Conservation (phyloP, 2,113 vertebrate genomes). For the Acinonyx jubatus region DNA sequence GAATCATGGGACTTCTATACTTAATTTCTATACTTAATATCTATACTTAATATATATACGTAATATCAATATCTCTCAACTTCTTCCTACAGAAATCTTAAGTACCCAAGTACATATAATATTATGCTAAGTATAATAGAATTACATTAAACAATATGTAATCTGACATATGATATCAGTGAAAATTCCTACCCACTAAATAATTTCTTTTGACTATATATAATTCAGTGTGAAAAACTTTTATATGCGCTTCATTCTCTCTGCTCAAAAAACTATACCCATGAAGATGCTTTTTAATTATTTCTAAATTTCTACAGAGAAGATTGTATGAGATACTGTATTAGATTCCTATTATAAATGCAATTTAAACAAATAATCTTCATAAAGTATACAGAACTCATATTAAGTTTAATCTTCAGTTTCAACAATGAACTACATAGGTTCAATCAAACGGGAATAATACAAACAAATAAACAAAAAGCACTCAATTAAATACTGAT, state of each 20-base stretch:
- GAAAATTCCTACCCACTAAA: conserved; percentile 10
- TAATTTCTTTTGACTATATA: neutral
- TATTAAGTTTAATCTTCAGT: neutral
- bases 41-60: neutral
- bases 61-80: neutral
- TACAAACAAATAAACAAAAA: neutral
- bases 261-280: neutral
- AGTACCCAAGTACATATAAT: neutral
- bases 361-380: neutral
- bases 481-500: neutral
- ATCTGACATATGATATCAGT: neutral
- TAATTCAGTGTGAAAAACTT: neutral
- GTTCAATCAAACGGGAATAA: neutral
- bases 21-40: conserved; percentile 12
- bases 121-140: neutral
- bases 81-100: neutral
- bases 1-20: neutral
- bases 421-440: neutral
- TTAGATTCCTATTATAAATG: neutral
- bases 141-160: neutral
- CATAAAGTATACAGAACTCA: neutral
- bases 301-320: neutral
- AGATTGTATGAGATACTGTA: neutral
- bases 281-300: neutral
- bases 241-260: neutral